Evolutionary conservation across 2,888 invertebrate species (phyloP).

Genomic region (Hedychridium roseum): DNA sequence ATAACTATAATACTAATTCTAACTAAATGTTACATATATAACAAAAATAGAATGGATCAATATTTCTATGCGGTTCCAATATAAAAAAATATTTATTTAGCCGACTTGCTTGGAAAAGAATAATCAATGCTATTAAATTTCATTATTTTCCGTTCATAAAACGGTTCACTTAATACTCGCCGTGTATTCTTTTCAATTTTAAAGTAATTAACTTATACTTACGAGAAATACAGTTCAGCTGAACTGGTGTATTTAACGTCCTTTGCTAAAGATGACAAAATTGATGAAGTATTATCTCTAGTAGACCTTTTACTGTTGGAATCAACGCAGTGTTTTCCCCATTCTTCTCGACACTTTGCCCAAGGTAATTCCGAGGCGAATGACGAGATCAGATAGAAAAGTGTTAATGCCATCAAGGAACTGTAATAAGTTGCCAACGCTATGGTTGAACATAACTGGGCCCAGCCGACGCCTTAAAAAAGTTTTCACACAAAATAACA

Average conservation of each 20-base stretch:
- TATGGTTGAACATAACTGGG: conserved; percentile 61
- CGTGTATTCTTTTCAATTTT: not conserved
- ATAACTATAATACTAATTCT: no score
- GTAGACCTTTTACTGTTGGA: conserved; percentile 13
- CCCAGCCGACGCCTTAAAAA: conserved; percentile 66
- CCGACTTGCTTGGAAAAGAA: no score
- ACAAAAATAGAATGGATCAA: no score
- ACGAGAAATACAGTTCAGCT: conserved; percentile 44
- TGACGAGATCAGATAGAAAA: conserved; percentile 62
- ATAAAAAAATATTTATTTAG: no score
- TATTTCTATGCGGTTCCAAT: no score
- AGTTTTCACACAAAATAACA: not conserved
- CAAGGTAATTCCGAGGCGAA: conserved; percentile 63
- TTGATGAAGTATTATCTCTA: not conserved
- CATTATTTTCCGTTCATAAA: no score
- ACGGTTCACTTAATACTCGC: not conserved
- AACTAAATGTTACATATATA: no score
- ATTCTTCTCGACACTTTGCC: conserved; percentile 56
- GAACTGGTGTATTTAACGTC: conserved; percentile 27
- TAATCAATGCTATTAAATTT: no score
- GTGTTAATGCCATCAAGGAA: conserved; percentile 63
- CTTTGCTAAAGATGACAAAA: no score
- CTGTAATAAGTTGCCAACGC: conserved; percentile 64
- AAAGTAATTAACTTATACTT: conserved; percentile 5
- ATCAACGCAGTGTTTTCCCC: conserved; percentile 47